Evolutionary conservation across 2,888 invertebrate genomes (phyloP), one percentile per base, ranked within the genome.

Genomic region (Choristoneura rosaceana): DNA sequence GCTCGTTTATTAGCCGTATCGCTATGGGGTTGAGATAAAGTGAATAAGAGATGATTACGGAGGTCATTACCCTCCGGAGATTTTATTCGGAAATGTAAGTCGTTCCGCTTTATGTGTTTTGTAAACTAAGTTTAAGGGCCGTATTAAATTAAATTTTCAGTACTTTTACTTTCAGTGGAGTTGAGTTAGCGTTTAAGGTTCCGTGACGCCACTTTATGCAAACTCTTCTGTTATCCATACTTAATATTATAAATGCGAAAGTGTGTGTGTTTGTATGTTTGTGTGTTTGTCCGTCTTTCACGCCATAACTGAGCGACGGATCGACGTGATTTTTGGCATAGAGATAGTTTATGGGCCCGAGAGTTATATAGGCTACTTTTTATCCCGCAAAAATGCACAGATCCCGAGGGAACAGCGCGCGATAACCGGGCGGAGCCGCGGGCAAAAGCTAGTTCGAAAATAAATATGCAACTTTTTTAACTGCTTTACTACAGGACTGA

Each of bases 21-120:
- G 66, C 65, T 25, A 66, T 62, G 66, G 71, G 67, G 67, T 55
- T 71, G 45, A 71, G 55, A 71, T 71, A 71, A 62, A 59, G 50
- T 62, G 52, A 67, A 71, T 62, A 62, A 71, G 45, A 52, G 60
- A 70, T 70, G 59, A 66, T 71, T 71, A 62, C 38, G 61, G 52
- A 43, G 38, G 45, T 55, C 61, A 62, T 62, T 66, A 55, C 38
- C 45, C 67, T 52, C 67, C 61, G 55, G 66, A 71, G 66, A 71
- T 60, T 67, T 67, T 14, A 9, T 55, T 71, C 55, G 55, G 47
- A 71, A 62, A 67, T 62, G 34, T 47, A 9, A 55, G 12, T 67
- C 60, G 45, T 71, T 61, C 15, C 62, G 10, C 45, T 59, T 69
- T 62, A 52, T 64, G 58, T 58, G 25, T 47, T 58, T 10, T 43